These are phyloP conservation scores for Calephelis virginiensis DNA, from an alignment of 1,140 invertebrate species.

Conservation along the genomic window DNA sequence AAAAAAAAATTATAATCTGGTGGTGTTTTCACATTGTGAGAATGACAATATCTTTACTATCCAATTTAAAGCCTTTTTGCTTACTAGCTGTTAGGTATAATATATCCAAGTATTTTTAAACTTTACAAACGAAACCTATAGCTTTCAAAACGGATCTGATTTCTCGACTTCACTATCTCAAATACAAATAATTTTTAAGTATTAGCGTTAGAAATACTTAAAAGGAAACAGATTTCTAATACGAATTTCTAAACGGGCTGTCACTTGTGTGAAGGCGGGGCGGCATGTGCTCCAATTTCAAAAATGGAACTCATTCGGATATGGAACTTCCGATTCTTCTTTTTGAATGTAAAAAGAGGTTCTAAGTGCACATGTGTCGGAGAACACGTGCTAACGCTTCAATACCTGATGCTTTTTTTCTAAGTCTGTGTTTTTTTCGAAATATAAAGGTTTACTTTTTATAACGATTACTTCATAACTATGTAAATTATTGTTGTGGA, in stretches of 20 bases:
- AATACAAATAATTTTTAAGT: too few species aligned
- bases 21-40: too few species aligned
- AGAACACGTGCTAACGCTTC: constrained; percentile 47
- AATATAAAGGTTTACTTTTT: constrained; percentile 13
- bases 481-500: background rate
- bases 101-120: too few species aligned
- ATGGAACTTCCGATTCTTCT: constrained; percentile 55
- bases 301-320: constrained; percentile 48
- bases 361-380: constrained; percentile 44
- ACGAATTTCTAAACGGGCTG: constrained; percentile 25
- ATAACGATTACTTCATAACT: background rate
- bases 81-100: too few species aligned
- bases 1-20: too few species aligned
- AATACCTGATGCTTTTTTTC: constrained; percentile 45
- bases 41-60: too few species aligned
- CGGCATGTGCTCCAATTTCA: constrained; percentile 41
- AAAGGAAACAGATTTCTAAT: constrained; percentile 12
- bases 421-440: constrained; percentile 35
- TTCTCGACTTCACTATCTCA: too few species aligned
- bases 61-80: too few species aligned
- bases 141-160: too few species aligned
- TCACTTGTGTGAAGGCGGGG: constrained; percentile 33
- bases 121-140: too few species aligned
- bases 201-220: background rate
- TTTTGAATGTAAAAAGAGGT: constrained; percentile 46